Base-by-base conservation (phyloP, 2,888 invertebrate genomes). In the Acanthococcus lagerstroemiae region DNA sequence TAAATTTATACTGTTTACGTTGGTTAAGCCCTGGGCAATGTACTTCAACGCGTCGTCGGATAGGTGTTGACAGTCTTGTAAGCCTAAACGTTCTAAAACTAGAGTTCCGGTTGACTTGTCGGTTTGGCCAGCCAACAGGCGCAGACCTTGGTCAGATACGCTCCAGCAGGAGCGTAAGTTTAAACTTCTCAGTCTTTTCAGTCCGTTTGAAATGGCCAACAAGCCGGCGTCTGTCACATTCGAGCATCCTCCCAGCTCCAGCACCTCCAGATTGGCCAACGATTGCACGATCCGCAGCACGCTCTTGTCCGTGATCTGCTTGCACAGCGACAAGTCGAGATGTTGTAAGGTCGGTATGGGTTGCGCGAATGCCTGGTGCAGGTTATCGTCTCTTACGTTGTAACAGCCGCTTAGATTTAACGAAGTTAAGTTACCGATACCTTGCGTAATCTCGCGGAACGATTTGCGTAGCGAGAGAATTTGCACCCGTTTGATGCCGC, bases 11-110 rank as follows among this genome's bases (percentile, higher is more conserved):
- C 87, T 86, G 76, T 87, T 87, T 63, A 95, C 81, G 71, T 84
- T 82, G 69, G 84, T 83, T 73, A 95, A 82, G 71, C 92, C 92
- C 69, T 84, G 81, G 70, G 91, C 87, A 68, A 91, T 85, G 77
- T 92, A 88, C 73, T 86, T 87, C 70, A 95, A 80, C 7, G 92
- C 88, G 74, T 93, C 92, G 77, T 95, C 95, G 69, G 91, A 90
- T 68, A 95, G 79, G 74, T 93, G 84, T 78, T 95, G 95, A 79
- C 95, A 95, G 80, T 95, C 95, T 80, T 95, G 95, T 69, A 95
- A 80, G 22, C 90, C 90, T 61, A 95, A 80, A 75, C 88, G 83
- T 77, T 94, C 91, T 71, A 95, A 78, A 44, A 84, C 84, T 37
- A 86, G 83, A 70, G 87, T 88, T 0, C 90, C 89, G 48, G 80